Evolutionary conservation across 2,113 vertebrate genomes (phyloP), one percentile per base, ranked within the genome.

Genomic region (Chloropsis hardwickii): DNA sequence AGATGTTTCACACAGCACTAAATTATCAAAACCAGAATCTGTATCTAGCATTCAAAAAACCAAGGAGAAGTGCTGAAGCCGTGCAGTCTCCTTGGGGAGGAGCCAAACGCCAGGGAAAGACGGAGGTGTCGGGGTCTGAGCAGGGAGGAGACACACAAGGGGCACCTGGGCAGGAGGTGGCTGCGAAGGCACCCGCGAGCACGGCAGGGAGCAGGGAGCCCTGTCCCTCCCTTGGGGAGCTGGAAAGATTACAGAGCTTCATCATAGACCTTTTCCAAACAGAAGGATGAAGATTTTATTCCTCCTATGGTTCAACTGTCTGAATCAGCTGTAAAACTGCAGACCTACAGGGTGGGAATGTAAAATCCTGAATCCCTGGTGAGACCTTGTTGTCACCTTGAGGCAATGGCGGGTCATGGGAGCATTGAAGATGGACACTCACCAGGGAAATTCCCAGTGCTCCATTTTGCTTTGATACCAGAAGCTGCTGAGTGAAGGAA

Each of bases 101-200:
- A 95, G 92, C 64, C 91, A 91, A 77, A 92, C 0, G 5, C 81
- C 91, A 66, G 42, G 37, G 80, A 95, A 95, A 92, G 93, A 4
- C 2, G 2, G 77, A 80, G 83, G n/a, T 40, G 58, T 4, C 0
- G 0, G 77, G 85, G 53, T 51, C 58, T 11, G 83, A 81, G 67
- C 12, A 0, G 0, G 31, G 61, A 54, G 19, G 39, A 86, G 51
- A 47, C 28, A 13, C 31, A 21, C 0, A 1, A 20, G 10, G 10
- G 23, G 24, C 23, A 66, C 13, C 35, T 16, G 29, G 20, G 12
- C 44, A 22, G 25, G 45, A 40, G 50, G 54, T 2, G 67, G 50
- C 62, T 64, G 31, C 0, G 1, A 20, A 44, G 42, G 54, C 50
- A 37, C 23, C 33, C 1, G 0, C 0, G 2, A 28, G 48, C 5